A percentile compares a stretch with the other conserved stretches of the same genome.
phyloP scores from a whole-genome alignment of 2,113 vertebrate genomes.

The Peromyscus maniculatus region DNA sequence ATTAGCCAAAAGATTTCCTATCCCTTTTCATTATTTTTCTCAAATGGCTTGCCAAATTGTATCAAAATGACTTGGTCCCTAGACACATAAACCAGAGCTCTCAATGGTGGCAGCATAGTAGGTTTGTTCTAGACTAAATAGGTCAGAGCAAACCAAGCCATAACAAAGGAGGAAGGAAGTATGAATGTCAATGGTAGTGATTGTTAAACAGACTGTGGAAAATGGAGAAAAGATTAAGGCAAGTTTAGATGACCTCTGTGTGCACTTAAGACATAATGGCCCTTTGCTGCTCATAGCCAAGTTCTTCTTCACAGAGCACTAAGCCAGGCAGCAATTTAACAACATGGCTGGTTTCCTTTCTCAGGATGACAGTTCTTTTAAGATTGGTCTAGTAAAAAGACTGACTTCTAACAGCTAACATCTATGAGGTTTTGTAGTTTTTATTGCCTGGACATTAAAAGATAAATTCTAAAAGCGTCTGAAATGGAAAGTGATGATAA shows the following conservation, averaged over 20 bases:
- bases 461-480: not conserved
- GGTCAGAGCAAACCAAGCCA: not conserved
- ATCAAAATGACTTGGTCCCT: not conserved
- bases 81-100: not conserved
- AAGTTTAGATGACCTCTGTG: constrained; percentile 70
- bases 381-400: not conserved
- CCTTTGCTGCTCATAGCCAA: not conserved
- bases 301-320: constrained; percentile 69
- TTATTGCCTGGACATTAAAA: not conserved
- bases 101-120: rapidly evolving
- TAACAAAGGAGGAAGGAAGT: not conserved
- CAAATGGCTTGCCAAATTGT: not conserved
- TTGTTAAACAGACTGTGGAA: constrained; percentile 69
- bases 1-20: not conserved
- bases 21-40: constrained; percentile 18
- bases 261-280: constrained; percentile 59
- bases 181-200: constrained; percentile 52
- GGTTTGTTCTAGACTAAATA: not conserved
- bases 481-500: not conserved
- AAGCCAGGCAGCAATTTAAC: constrained; percentile 56
- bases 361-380: not conserved
- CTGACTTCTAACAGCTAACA: not conserved
- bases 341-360: not conserved
- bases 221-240: constrained; percentile 68
- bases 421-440: not conserved